Conservation (phyloP, 2,888 invertebrate genomes). For the Darwinula stevensoni region DNA sequence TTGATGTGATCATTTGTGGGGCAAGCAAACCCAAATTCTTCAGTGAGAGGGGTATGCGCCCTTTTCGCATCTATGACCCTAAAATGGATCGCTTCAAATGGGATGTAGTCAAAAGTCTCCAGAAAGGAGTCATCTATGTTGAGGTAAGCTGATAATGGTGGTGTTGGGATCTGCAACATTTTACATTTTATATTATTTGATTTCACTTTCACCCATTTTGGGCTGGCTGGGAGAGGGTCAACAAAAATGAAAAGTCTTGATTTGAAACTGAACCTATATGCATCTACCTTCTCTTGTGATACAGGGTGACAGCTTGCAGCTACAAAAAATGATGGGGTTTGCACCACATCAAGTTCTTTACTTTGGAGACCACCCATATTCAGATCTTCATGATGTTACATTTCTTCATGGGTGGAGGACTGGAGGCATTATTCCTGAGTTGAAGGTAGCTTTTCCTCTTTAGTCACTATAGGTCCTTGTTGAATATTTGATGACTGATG, state of each 20-base stretch:
- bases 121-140: constrained; percentile 68
- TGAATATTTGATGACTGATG: too few species aligned
- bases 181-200: too few species aligned
- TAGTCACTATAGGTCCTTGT: too few species aligned
- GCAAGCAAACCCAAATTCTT: constrained; percentile 92
- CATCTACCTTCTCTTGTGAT: too few species aligned
- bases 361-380: constrained; percentile 94
- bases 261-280: too few species aligned
- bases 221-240: not conserved
- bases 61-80: constrained; percentile 61
- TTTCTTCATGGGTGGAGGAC: constrained; percentile 90
- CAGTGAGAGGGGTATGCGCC: constrained; percentile 51
- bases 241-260: too few species aligned
- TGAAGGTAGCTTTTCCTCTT: constrained; percentile 42
- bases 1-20: constrained; percentile 78
- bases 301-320: too few species aligned
- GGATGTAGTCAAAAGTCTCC: constrained; percentile 58
- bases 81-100: constrained; percentile 50
- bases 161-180: too few species aligned
- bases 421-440: constrained; percentile 81
- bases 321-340: constrained; percentile 80
- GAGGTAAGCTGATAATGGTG: constrained; percentile 37
- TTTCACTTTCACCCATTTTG: too few species aligned
- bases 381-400: constrained; percentile 82
- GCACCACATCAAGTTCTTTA: constrained; percentile 69